phyloP scores from a whole-genome alignment of 2,113 vertebrate genomes.

The Chlorocebus sabaeus region DNA sequence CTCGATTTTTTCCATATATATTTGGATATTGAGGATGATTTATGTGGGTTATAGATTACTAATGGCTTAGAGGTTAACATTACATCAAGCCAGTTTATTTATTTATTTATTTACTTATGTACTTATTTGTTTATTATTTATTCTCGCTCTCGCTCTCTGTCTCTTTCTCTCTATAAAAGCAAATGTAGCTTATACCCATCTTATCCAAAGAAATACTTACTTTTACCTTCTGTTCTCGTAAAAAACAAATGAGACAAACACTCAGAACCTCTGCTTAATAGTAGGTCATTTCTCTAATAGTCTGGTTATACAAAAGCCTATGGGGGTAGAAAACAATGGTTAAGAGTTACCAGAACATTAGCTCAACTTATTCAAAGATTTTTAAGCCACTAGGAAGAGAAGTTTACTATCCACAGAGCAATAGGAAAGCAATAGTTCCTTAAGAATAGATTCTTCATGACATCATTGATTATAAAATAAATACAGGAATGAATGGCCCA shows the following conservation, averaged over 20 bases:
- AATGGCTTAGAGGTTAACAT: not conserved
- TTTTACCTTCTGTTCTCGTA: not conserved
- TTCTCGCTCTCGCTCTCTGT: too few species aligned
- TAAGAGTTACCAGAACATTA: not conserved
- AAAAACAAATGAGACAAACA: not conserved
- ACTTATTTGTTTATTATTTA: too few species aligned
- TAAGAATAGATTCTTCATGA: not conserved
- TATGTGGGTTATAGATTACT: not conserved
- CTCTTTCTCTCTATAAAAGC: not conserved
- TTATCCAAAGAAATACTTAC: not conserved
- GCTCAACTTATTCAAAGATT: not conserved
- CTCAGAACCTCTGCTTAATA: not conserved
- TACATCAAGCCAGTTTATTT: not conserved
- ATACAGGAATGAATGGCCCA: not conserved
- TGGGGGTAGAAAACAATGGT: not conserved
- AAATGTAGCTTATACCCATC: not conserved
- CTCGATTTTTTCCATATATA: not conserved
- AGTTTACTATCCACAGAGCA: not conserved
- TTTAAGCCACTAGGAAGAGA: not conserved
- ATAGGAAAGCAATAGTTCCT: not conserved
- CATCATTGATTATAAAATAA: not conserved
- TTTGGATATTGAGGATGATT: not conserved
- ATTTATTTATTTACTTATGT: too few species aligned
- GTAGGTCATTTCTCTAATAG: not conserved
- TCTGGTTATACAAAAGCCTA: not conserved